phyloP scores from a whole-genome alignment of 2,797 vertebrate species.

The Denticeps clupeoides region DNA sequence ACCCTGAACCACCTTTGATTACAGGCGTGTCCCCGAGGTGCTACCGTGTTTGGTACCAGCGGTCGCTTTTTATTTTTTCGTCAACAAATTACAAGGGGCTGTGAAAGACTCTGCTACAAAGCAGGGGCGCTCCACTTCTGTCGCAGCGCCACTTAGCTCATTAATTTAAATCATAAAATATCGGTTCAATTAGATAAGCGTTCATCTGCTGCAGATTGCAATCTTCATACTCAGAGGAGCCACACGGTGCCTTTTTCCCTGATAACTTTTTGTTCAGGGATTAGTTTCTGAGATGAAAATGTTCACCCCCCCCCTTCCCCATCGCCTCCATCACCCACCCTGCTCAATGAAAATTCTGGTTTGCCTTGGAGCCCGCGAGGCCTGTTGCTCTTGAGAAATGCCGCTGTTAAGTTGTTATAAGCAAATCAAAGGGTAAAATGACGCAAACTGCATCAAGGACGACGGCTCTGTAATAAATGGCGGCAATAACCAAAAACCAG shows the following conservation, averaged over 20 bases:
- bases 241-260: not conserved
- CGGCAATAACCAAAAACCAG: conserved; percentile 33
- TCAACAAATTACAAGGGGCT: conserved; percentile 20
- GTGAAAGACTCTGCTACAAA: conserved; percentile 17
- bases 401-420: conserved; percentile 18
- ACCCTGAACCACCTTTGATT: too few species aligned
- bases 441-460: conserved; percentile 6
- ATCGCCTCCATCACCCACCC: conserved; percentile 19
- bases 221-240: conserved; percentile 20
- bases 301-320: conserved; percentile 2
- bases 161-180: conserved; percentile 29
- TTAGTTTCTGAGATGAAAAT: conserved; percentile 17
- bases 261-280: conserved; percentile 14
- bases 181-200: conserved; percentile 32
- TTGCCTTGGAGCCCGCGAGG: conserved; percentile 1
- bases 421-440: conserved; percentile 25
- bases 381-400: conserved; percentile 9
- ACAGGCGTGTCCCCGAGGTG: conserved; percentile 1
- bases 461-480: conserved; percentile 29
- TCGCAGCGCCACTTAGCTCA: conserved; percentile 21
- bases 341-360: conserved; percentile 20
- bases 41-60: not conserved
- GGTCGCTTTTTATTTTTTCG: conserved; percentile 25
- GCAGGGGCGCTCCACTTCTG: conserved; percentile 17
- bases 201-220: conserved; percentile 17